These are phyloP conservation scores for Coelogynopora nodosa DNA, from an alignment of 2,888 invertebrate species.

Conservation along the genomic window DNA sequence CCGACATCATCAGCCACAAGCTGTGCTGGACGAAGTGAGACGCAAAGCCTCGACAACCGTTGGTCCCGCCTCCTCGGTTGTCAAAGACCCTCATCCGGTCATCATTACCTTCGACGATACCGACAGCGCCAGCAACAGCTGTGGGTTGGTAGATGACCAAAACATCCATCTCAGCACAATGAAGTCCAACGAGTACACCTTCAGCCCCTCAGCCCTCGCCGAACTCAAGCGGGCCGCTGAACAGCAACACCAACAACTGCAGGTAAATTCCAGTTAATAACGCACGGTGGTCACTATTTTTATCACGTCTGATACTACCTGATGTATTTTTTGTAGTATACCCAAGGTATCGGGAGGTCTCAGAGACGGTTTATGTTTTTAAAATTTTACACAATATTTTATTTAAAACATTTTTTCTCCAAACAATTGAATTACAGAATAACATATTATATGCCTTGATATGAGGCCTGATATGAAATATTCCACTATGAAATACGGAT, in stretches of 20 bases:
- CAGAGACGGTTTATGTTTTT: too few relatives aligned
- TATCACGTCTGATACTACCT: too few relatives aligned
- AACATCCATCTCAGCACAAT: background rate
- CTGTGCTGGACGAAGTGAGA: background rate
- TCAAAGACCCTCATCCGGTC: background rate
- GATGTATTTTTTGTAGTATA: too few relatives aligned
- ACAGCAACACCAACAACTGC: background rate
- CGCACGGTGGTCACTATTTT: background rate
- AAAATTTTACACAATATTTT: too few relatives aligned
- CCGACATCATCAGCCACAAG: slow-evolving; percentile 38
- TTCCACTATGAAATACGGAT: too few relatives aligned
- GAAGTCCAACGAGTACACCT: slow-evolving; percentile 21
- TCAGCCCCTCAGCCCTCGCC: slow-evolving; percentile 27
- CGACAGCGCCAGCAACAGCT: background rate
- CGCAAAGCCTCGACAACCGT: background rate
- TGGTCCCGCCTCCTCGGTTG: background rate
- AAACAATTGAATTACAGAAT: too few relatives aligned
- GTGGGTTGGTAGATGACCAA: background rate
- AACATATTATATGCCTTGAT: too few relatives aligned
- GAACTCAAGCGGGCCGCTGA: slow-evolving; percentile 21
- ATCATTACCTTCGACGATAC: background rate
- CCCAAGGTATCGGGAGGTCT: too few relatives aligned
- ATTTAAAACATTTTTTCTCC: too few relatives aligned
- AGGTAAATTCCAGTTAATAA: background rate
- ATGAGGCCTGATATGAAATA: too few relatives aligned